Evolutionary conservation across 1,140 invertebrate genomes (phyloP).

Genomic region (Aporrectodea caliginosa): DNA sequence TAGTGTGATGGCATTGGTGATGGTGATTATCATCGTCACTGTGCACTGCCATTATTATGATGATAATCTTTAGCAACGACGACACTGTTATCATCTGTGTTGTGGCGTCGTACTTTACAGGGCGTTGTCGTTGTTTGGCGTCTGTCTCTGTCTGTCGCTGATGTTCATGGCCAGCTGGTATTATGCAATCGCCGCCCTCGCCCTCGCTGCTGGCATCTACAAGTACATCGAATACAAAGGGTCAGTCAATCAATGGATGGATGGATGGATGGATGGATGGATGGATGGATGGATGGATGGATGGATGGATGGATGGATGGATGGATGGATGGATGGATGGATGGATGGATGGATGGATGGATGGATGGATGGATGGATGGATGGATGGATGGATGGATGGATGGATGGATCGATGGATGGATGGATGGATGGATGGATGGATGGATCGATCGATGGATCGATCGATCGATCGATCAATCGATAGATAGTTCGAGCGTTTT

Average conservation of each 20-base stretch:
- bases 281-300: neutral
- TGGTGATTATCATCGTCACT: neutral
- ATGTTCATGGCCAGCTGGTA: slow-evolving; percentile 99
- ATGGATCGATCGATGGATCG: neutral
- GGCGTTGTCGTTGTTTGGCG: slow-evolving; percentile 80
- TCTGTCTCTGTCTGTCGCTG: slow-evolving; percentile 85
- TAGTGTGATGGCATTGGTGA: neutral
- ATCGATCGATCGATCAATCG: slow-evolving; percentile 68
- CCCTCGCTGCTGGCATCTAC: slow-evolving; percentile 88
- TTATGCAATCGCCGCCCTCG: slow-evolving; percentile 88
- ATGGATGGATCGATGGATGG: neutral
- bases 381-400: neutral
- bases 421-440: neutral
- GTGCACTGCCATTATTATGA: neutral
- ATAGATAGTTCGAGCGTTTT: too few species aligned
- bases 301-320: neutral
- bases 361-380: neutral
- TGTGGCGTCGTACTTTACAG: slow-evolving; percentile 54
- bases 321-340: neutral
- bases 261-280: neutral
- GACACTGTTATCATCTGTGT: neutral
- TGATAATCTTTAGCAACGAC: neutral
- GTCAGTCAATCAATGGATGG: neutral
- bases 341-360: neutral
- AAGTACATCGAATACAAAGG: slow-evolving; percentile 30